Evolutionary conservation across 2,113 vertebrate genomes (phyloP).

Genomic region (Promerops cafer): DNA sequence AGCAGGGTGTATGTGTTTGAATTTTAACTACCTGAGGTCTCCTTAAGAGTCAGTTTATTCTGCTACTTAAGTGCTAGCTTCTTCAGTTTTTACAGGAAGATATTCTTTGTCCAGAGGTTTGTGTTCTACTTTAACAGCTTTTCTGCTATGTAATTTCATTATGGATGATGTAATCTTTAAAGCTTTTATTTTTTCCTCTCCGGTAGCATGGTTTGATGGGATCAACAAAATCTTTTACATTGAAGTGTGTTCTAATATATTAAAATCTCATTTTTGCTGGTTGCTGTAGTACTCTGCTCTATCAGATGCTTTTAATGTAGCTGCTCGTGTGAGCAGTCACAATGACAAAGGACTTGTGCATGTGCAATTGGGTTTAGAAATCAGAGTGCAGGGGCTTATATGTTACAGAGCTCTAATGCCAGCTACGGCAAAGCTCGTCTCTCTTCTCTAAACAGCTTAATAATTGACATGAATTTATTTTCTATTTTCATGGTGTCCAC

Average conservation of each 20-base stretch:
- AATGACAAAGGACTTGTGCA: background rate
- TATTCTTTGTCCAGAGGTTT: background rate
- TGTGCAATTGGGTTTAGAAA: background rate
- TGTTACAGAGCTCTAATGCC: background rate
- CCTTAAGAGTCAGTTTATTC: background rate
- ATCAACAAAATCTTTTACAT: background rate
- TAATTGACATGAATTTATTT: background rate
- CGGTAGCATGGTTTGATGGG: background rate
- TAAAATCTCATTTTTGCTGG: background rate
- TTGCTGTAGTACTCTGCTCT: background rate
- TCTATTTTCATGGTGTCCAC: background rate
- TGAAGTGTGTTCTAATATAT: background rate
- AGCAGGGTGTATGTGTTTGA: accelerated
- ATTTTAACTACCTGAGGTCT: background rate
- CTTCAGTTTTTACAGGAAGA: background rate
- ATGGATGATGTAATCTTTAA: background rate
- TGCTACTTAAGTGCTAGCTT: background rate
- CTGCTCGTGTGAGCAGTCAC: accelerated
- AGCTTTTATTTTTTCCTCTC: background rate
- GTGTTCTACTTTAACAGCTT: background rate
- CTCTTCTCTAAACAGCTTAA: background rate
- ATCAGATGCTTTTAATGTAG: background rate
- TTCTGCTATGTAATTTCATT: background rate
- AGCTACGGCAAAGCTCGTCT: background rate
- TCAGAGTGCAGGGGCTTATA: background rate